phyloP scores from a whole-genome alignment of 92 coral and sea anemone species.

The Siderastrea radians region DNA sequence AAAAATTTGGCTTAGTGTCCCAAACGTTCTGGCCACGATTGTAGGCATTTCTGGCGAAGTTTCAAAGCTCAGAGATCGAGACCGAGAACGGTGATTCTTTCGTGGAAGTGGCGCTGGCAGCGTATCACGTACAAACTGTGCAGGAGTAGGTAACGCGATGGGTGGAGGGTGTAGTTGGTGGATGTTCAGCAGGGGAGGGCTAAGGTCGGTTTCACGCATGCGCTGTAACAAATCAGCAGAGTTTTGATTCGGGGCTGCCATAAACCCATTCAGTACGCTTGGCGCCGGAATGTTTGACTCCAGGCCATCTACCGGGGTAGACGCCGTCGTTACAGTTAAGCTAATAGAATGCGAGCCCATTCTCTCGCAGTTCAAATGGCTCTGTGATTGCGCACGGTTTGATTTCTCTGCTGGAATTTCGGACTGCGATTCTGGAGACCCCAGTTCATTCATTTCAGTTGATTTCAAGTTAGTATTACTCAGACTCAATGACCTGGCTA shows the following conservation, averaged over 20 bases:
- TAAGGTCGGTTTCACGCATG: background rate
- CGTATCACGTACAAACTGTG: background rate
- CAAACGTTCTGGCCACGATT: too few species aligned
- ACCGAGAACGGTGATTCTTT: constrained; percentile 11
- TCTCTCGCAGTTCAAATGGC: background rate
- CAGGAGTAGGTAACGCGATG: background rate
- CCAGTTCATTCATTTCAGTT: background rate
- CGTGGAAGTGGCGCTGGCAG: background rate
- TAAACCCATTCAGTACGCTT: background rate
- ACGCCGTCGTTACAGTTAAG: constrained; percentile 25
- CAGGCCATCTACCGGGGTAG: background rate
- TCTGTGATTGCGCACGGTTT: too few species aligned
- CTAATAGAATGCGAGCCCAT: constrained; percentile 28
- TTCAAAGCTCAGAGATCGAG: constrained; percentile 46
- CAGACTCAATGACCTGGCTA: constrained; percentile 7
- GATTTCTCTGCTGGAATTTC: background rate
- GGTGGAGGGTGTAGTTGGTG: constrained; percentile 10
- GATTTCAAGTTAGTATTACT: background rate
- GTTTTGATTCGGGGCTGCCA: background rate
- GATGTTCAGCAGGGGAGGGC: background rate
- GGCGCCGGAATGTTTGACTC: background rate
- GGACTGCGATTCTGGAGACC: background rate
- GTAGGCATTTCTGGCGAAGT: background rate
- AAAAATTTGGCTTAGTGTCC: too few species aligned
- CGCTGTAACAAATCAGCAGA: background rate